Conservation (phyloP, 2,888 invertebrate genomes). For the Epinotia bilunana region DNA sequence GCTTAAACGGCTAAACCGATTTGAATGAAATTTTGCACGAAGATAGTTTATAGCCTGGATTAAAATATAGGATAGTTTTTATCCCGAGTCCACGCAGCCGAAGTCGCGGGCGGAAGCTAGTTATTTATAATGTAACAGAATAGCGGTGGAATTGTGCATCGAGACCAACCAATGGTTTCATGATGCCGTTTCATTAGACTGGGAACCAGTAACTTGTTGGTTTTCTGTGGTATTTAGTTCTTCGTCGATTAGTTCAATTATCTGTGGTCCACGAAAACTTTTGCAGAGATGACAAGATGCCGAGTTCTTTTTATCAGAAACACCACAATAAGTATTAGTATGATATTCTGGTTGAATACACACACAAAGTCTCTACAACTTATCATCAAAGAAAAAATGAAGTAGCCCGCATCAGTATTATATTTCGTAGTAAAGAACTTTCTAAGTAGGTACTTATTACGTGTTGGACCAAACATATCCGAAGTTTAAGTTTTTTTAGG, state of each 20-base stretch:
- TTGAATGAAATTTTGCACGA: no score
- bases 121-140: no score
- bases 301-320: neutral
- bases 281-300: conserved; percentile 4
- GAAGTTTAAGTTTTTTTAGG: no score
- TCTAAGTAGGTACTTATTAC: neutral
- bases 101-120: no score
- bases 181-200: no score
- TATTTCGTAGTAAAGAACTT: neutral
- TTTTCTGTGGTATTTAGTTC: neutral
- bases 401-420: neutral
- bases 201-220: no score
- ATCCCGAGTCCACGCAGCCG: no score
- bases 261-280: neutral
- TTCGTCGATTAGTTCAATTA: neutral
- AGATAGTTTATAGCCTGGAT: no score
- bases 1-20: no score
- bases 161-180: no score
- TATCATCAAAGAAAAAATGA: neutral
- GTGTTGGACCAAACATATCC: neutral
- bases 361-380: neutral
- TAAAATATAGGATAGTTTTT: no score
- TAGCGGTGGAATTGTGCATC: no score
- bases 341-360: neutral
- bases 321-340: neutral